These are phyloP conservation scores for Pelusios castaneus DNA, from an alignment of 2,113 vertebrate genomes.

Conservation along the genomic window DNA sequence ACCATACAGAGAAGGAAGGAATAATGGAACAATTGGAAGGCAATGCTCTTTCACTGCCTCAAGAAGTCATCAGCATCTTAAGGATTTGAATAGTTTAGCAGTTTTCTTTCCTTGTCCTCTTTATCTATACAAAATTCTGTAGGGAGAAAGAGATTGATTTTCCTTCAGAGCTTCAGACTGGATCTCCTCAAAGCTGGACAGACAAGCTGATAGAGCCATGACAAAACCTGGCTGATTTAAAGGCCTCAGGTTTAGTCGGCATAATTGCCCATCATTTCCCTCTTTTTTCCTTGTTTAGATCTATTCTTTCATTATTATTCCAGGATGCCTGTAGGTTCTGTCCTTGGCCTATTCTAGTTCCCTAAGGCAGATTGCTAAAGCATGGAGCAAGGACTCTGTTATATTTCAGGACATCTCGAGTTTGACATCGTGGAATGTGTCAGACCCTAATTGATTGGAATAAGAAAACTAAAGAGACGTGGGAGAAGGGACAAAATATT, in stretches of 20 bases:
- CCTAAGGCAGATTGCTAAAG: not conserved
- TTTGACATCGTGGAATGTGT: not conserved
- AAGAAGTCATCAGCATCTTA: not conserved
- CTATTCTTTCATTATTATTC: not conserved
- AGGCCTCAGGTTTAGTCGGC: not conserved
- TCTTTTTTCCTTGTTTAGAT: not conserved
- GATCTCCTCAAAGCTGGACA: not conserved
- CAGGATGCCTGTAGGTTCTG: not conserved
- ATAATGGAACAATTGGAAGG: not conserved
- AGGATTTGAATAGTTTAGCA: not conserved
- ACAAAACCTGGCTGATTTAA: not conserved
- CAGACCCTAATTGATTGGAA: not conserved
- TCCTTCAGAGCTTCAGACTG: fast-evolving
- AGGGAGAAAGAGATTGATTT: not conserved
- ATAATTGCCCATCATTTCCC: not conserved
- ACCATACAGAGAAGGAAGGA: not conserved
- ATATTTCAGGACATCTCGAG: not conserved
- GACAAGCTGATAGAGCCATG: not conserved
- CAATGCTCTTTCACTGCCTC: not conserved
- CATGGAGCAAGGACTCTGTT: not conserved
- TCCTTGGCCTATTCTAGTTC: not conserved
- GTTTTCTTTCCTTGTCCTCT: not conserved
- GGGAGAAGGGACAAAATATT: not conserved
- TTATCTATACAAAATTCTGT: not conserved
- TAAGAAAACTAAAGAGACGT: not conserved